Evolutionary conservation across 1,140 invertebrate species (phyloP), one percentile per base, ranked within the genome.

Genomic region (Pogonus chalceus): DNA sequence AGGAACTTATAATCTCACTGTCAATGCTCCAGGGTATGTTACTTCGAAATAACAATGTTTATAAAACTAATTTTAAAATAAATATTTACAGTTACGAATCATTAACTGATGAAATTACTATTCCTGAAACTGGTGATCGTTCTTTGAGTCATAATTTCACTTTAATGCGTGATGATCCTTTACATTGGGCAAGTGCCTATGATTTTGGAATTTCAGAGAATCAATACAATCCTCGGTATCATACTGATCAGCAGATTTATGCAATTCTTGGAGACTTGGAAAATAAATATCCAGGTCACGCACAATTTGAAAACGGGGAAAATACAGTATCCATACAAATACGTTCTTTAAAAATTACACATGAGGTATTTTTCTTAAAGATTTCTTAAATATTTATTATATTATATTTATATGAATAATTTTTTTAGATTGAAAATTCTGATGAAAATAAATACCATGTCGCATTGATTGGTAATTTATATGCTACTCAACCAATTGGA

Each of bases 1-100:
- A 0, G 96, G 96, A 10, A 79, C 70, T 18, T 97, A 99, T 65
- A 85, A 84, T 57, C 69, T 98, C 21, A 91, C 84, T 2, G 86
- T 82, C 0, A 74, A 75, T 51, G 85, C 82, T 20, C 63, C 73
- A 35, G 85, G 84, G 75, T 84, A 61, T 63, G 65, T 35, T 37
- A 31, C 16, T 26, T 20, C 26, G 14, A 31, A 31, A 31, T 31
- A 31, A 31, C 14, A 31, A 31, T 31, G 26, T 31, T 46, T 31
- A 14, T 31, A 31, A 31, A 14, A 31, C 26, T 31, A 4, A 31
- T 14, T 31, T 31, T 31, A 31, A 4, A 4, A 4, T 31, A 31
- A 31, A 31, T 7, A 31, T 31, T 69, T 69, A 23, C 64, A 87
- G 85, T 26, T 88, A 86, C 67, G 79, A 84, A 53, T 72, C 75